Base-by-base conservation (phyloP, 2,113 vertebrate genomes). In the Saimiri boliviensis region DNA sequence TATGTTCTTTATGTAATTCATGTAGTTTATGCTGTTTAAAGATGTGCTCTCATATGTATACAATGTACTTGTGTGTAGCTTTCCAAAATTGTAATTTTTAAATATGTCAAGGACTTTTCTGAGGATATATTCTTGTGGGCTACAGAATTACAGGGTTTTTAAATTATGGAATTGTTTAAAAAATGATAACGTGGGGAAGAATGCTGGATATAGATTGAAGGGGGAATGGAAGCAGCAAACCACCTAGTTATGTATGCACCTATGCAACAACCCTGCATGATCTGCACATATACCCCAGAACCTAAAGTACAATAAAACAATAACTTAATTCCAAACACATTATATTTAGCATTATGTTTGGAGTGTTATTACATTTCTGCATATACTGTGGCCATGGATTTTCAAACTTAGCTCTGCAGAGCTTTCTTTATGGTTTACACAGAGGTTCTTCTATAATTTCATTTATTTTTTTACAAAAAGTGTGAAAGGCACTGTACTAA, bases 261-360 rank as follows among this genome's bases (percentile, higher is more conserved):
- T 17, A 52, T 52, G 52, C 52, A 52, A 52, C 52, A 52, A 52
- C 16, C 16, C 16, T 52, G 16, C 16, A 52, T 52, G 52, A 17
- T 52, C 52, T 52, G 52, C 52, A 17, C 16, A 52, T 17, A 16
- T 52, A 52, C 52, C 52, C 16, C 52, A 52, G 52, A 52, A 52
- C 16, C 52, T 52, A 52, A 52, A 52, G 52, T 19, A 52, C 52
- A 52, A 6, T 52, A 52, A 52, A 17, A 52, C 17, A 52, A 70
- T 74, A 37, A 42, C 21, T 56, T 86, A 76, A 27, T 96, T 96
- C 19, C 27, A 94, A 70, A 83, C 40, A 58, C 54, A 89, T 47
- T 97, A 87, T 20, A 56, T 80, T 82, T 79, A 49, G 25, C 32
- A 30, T 97, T 94, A 10, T 81, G 14, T 89, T 92, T 37, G 86